Evolutionary conservation across 2,888 invertebrate genomes (phyloP).

Genomic region (Epiblema foenella): DNA sequence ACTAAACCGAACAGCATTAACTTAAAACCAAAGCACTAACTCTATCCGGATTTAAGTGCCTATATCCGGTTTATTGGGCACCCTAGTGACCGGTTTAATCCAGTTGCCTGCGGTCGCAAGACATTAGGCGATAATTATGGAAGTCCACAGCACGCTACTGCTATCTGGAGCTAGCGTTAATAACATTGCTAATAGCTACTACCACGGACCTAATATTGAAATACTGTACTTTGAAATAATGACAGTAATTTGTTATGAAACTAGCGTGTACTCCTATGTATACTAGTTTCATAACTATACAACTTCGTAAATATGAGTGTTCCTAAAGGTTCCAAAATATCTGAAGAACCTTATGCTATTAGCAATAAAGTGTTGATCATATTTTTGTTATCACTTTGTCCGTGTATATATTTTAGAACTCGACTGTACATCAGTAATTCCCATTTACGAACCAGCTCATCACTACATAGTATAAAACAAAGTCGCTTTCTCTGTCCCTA

Average conservation of each 20-base stretch:
- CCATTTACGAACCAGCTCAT: too few species aligned
- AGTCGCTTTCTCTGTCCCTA: too few species aligned
- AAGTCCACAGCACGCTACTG: slow-evolving; percentile 49
- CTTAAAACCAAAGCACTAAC: slow-evolving; percentile 39
- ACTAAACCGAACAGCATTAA: slow-evolving; percentile 10
- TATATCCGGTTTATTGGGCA: slow-evolving; percentile 42
- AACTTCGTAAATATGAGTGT: too few species aligned
- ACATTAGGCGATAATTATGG: slow-evolving; percentile 66
- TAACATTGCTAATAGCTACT: slow-evolving; percentile 11
- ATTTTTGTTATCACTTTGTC: too few species aligned
- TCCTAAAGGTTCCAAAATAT: too few species aligned
- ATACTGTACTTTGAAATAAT: background rate
- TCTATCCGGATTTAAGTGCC: slow-evolving; percentile 40
- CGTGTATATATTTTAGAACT: too few species aligned
- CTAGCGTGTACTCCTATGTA: background rate
- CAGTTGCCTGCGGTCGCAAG: slow-evolving; percentile 57
- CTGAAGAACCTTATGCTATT: too few species aligned
- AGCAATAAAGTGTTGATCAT: too few species aligned
- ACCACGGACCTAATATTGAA: background rate
- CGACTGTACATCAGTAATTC: too few species aligned
- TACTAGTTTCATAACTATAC: too few species aligned
- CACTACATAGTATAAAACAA: too few species aligned
- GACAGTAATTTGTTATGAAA: background rate
- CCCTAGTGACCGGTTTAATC: slow-evolving; percentile 57
- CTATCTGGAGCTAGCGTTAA: slow-evolving; percentile 8